These are phyloP conservation scores for Psilopsiagon aurifrons DNA, from an alignment of 2,113 vertebrate species.

Conservation along the genomic window DNA sequence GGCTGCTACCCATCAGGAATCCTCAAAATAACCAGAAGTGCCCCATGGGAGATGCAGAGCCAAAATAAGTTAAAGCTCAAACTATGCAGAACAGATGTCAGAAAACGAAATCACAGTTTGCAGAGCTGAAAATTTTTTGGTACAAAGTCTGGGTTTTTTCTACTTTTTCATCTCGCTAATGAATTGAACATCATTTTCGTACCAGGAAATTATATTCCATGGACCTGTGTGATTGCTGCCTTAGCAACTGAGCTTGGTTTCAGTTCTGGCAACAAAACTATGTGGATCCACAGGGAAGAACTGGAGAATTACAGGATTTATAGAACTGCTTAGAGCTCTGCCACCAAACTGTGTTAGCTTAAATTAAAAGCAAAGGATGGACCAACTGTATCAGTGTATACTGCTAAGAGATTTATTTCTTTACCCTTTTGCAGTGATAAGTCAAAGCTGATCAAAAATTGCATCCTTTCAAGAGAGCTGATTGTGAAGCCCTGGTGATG, in stretches of 20 bases:
- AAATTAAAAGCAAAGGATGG: background rate
- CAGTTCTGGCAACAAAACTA: background rate
- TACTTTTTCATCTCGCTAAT: background rate
- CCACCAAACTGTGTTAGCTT: background rate
- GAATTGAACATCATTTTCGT: background rate
- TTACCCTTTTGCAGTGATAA: background rate
- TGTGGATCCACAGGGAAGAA: background rate
- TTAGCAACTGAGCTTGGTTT: background rate
- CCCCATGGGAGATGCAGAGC: background rate
- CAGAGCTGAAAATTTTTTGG: background rate
- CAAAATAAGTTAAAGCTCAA: background rate
- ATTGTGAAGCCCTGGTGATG: background rate
- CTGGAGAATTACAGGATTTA: background rate
- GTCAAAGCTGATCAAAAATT: background rate
- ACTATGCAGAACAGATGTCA: background rate
- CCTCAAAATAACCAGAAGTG: conserved; percentile 6
- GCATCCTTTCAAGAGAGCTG: background rate
- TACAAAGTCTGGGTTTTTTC: background rate
- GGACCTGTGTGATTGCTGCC: background rate
- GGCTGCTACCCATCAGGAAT: background rate
- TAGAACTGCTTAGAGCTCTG: background rate
- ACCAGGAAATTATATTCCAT: background rate
- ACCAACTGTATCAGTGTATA: background rate
- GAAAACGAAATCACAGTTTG: background rate
- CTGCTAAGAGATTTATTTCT: background rate